Base-by-base conservation (phyloP, 2,888 invertebrate genomes). In the Drosophila acutilabella region DNA sequence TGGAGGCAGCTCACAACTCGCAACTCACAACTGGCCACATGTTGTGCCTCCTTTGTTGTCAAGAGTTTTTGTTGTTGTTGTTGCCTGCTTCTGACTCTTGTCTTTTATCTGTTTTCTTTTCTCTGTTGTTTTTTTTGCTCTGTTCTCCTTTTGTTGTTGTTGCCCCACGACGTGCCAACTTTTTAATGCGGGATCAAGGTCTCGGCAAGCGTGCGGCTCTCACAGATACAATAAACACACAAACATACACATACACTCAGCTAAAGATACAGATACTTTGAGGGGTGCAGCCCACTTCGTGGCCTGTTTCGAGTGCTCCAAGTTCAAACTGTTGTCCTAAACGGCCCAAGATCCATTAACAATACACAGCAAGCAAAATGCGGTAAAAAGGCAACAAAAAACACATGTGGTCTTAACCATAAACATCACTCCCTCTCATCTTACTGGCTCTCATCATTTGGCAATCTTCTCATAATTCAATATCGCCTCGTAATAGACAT, bases 181-280 rank as follows among this genome's bases (percentile, higher is more conserved):
- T 88, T 80, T 89, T 89, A 89, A 90, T 89, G 89, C 89, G 89
- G 90, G 90, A 90, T 89, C 89, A 89, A 89, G 89, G 89, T 90
- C 90, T 90, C 78, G 67, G 45, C 71, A 68, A 71, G 81, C 81
- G 71, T 68, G 71, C 68, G 68, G 64, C 69, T 61, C 69, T 50
- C 77, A 61, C 68, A 64, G 40, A 50, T 45, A 62, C 65, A 61
- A 61, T 62, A 60, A 48, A 36, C 23, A 23, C 23, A 23, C 23
- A 54, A 40, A 58, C 53, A 59, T 44, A 69, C 48, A 68, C 40
- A 50, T 13, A 47, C 44, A 44, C 50, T 18, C 33, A 50, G 42
- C 23, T 45, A 59, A 50, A 48, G 61, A 42, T 38, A 60, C 33
- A 56, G 30, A 51, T 60, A 38, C 36, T 30, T 33, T 18, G 30